Evolutionary conservation across 1,140 invertebrate species (phyloP).

Genomic region (Xylocopa sonorina): DNA sequence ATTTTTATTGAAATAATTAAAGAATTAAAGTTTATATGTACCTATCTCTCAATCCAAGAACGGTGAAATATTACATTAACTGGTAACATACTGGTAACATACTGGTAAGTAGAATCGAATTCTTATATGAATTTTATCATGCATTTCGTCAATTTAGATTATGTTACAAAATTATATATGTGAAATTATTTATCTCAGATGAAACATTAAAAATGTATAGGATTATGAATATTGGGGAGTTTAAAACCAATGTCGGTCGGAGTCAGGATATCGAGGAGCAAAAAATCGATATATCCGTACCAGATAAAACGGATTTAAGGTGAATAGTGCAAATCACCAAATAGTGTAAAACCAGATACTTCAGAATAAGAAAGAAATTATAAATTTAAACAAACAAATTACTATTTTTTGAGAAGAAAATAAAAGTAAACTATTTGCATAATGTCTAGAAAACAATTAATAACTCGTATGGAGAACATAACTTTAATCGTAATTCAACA

Average conservation of each 20-base stretch:
- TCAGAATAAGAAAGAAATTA: background rate
- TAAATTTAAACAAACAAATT: no score
- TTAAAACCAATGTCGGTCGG: background rate
- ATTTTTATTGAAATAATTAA: no score
- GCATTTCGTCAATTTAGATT: no score
- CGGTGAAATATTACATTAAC: no score
- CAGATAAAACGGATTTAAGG: conserved; percentile 50
- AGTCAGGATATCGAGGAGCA: background rate
- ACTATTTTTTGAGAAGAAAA: background rate
- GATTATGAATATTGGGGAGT: no score
- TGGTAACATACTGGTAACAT: no score
- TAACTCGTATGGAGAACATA: conserved; percentile 63
- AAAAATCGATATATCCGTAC: conserved; percentile 43
- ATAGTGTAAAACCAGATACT: background rate
- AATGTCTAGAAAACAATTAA: conserved; percentile 44
- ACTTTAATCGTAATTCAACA: conserved; percentile 45
- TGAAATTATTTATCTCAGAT: conserved; percentile 26
- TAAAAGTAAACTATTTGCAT: background rate
- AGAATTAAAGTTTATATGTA: no score
- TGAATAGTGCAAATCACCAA: background rate
- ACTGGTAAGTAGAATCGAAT: no score
- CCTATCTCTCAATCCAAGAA: no score
- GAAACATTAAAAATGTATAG: background rate
- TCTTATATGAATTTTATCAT: no score
- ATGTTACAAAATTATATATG: background rate